These are phyloP conservation scores for Nebria salina DNA, from an alignment of 2,888 invertebrate species.

Conservation along the genomic window DNA sequence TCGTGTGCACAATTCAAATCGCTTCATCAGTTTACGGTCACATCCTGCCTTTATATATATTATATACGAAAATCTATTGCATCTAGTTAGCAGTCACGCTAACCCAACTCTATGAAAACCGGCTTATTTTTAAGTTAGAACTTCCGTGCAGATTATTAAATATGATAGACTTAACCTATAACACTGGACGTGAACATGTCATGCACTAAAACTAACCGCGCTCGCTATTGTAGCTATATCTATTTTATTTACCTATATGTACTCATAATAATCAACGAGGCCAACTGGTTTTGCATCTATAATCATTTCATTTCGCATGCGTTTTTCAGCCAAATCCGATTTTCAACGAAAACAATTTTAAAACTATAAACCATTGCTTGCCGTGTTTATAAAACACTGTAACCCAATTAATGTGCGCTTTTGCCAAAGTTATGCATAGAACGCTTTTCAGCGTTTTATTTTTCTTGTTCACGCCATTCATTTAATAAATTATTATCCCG, in stretches of 20 bases:
- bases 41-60: conserved; percentile 25
- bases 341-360: conserved; percentile 35
- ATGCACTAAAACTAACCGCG: conserved; percentile 12
- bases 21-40: conserved; percentile 25
- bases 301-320: conserved; percentile 14
- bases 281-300: conserved; percentile 14
- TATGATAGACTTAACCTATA: conserved; percentile 25
- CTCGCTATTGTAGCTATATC: conserved; percentile 10
- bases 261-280: conserved; percentile 7
- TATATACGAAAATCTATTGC: conserved; percentile 20
- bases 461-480: too few relatives aligned
- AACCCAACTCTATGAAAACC: conserved; percentile 2
- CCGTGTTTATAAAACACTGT: neutral
- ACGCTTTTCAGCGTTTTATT: neutral
- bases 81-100: conserved; percentile 24
- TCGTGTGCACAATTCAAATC: conserved; percentile 18
- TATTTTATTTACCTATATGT: conserved; percentile 35
- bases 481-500: too few relatives aligned
- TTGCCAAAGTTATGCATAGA: neutral
- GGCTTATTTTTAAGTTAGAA: conserved; percentile 13
- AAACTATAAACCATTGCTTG: conserved; percentile 12
- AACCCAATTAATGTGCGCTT: neutral
- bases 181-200: conserved; percentile 25
- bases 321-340: conserved; percentile 30
- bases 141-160: conserved; percentile 38